A percentile compares a stretch with the other conserved stretches of the same genome.
Conservation (phyloP, 2,113 vertebrate species). For the Apteryx owenii region DNA sequence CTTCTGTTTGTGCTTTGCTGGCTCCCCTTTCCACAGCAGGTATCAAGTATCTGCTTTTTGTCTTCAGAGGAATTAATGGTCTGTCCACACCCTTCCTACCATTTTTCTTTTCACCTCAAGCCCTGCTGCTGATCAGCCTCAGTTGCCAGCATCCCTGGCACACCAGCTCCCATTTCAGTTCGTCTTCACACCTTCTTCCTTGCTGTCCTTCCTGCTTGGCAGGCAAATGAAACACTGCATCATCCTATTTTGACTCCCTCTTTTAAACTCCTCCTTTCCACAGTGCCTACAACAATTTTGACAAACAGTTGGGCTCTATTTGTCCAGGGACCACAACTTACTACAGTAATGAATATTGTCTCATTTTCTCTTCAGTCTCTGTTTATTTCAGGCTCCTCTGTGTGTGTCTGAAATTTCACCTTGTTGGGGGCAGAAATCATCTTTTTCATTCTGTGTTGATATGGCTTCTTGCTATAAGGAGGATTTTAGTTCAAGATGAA, state of each 20-base stretch:
- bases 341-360: neutral
- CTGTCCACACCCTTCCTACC: neutral
- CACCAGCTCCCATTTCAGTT: fast-evolving
- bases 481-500: neutral
- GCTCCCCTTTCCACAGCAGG: neutral
- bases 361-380: neutral
- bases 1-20: neutral
- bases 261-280: neutral
- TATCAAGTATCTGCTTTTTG: neutral
- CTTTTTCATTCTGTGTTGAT: neutral
- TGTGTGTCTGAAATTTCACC: neutral
- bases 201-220: neutral
- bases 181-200: neutral
- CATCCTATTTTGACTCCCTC: neutral
- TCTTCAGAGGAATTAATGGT: neutral
- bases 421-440: neutral
- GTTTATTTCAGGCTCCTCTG: neutral
- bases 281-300: neutral
- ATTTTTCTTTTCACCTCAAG: neutral
- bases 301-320: neutral
- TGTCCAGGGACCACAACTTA: neutral
- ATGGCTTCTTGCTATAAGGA: neutral
- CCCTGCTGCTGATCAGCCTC: neutral
- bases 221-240: neutral
- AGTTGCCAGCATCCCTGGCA: neutral